phyloP scores from a whole-genome alignment of 2,797 vertebrate genomes.

The Malurus leucopterus region DNA sequence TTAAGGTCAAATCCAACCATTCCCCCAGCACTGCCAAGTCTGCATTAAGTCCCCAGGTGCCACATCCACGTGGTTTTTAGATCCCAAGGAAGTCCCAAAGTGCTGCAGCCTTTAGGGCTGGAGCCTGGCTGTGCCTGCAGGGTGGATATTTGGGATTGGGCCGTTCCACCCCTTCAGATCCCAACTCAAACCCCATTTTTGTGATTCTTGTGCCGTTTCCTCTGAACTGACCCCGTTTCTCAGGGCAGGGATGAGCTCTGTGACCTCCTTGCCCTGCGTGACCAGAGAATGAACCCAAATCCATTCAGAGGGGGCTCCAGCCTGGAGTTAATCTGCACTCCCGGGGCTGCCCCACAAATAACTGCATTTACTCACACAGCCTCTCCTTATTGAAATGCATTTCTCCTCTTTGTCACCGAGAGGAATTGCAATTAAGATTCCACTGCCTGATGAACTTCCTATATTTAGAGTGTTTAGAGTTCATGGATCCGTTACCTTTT shows the following conservation, averaged over 20 bases:
- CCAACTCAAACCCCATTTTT: not conserved
- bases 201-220: not conserved
- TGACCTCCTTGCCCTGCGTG: not conserved
- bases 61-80: rapidly evolving
- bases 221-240: not conserved
- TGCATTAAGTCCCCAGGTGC: not conserved
- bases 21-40: not conserved
- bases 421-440: not conserved
- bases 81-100: rapidly evolving
- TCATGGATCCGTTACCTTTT: not conserved
- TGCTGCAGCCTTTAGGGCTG: not conserved
- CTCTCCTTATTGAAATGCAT: not conserved
- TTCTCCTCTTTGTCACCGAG: not conserved
- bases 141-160: not conserved
- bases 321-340: not conserved
- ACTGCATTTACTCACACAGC: not conserved
- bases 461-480: not conserved
- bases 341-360: not conserved
- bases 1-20: rapidly evolving
- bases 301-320: constrained; percentile 4
- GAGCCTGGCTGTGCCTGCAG: not conserved
- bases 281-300: constrained; percentile 43
- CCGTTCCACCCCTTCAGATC: not conserved
- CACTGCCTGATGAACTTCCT: not conserved
- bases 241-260: not conserved